Evolutionary conservation across 2,113 vertebrate genomes (phyloP).

Genomic region (Vidua chalybeata): DNA sequence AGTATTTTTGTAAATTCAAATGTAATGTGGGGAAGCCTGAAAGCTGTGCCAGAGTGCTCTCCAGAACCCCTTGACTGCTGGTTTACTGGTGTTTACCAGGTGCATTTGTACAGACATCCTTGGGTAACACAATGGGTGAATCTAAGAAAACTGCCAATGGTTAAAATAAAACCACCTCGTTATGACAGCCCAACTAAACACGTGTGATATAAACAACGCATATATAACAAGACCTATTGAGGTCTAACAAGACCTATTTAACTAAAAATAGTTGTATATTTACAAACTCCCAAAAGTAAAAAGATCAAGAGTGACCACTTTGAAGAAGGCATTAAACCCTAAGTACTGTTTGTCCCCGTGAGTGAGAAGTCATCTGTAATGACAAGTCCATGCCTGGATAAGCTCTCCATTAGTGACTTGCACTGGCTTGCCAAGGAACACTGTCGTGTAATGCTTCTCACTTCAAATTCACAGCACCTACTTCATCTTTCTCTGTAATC

Average conservation of each 20-base stretch:
- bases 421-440: background rate
- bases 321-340: background rate
- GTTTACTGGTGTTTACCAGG: background rate
- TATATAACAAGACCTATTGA: background rate
- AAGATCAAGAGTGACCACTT: background rate
- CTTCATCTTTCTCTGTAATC: background rate
- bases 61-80: background rate
- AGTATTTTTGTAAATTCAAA: slow-evolving; percentile 76
- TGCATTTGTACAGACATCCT: background rate
- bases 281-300: background rate
- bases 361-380: background rate
- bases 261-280: background rate
- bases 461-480: background rate
- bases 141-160: background rate
- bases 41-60: background rate
- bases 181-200: background rate
- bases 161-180: background rate
- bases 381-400: background rate
- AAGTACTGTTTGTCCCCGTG: background rate
- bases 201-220: background rate
- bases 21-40: slow-evolving; percentile 64
- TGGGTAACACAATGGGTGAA: background rate
- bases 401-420: background rate
- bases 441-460: background rate
- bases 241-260: background rate